Percentiles rank a stretch among this genome's conserved stretches.
phyloP scores from a whole-genome alignment of 2,888 invertebrate species.

The Chrysolina oricalcia region DNA sequence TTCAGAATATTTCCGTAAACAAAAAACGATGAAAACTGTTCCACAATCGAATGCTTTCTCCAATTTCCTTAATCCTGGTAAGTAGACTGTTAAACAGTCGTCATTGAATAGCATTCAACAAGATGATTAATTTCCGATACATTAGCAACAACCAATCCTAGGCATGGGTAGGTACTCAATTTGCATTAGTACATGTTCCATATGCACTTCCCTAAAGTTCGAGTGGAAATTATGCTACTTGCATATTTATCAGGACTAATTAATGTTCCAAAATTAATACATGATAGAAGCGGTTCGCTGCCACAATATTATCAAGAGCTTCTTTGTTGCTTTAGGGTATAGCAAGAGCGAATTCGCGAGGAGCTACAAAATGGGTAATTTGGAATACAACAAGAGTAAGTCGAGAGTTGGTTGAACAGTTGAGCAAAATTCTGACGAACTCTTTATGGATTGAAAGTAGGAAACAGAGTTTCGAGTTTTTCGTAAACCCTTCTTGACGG shows the following conservation, averaged over 20 bases:
- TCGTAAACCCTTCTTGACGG: too few relatives aligned
- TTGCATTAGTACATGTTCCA: neutral
- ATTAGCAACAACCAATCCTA: neutral
- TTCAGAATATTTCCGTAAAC: too few relatives aligned
- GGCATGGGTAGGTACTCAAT: neutral
- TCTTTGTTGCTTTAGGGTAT: neutral
- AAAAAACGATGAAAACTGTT: too few relatives aligned
- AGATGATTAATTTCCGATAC: neutral
- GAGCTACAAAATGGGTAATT: neutral
- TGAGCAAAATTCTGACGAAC: too few relatives aligned
- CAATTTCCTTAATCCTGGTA: neutral
- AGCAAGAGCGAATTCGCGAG: neutral
- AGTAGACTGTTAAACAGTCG: neutral
- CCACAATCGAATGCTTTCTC: neutral
- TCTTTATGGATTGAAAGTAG: too few relatives aligned
- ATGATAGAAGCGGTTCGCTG: neutral
- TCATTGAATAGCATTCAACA: neutral
- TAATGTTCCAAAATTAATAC: neutral
- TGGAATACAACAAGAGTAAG: too few relatives aligned
- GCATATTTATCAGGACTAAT: constrained; percentile 2
- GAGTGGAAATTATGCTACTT: neutral
- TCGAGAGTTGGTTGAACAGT: too few relatives aligned
- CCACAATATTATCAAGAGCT: neutral
- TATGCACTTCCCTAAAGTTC: neutral
- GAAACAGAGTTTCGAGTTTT: too few relatives aligned